Percentiles rank a stretch among this genome's conserved stretches.
Evolutionary conservation across 2,797 vertebrate genomes (phyloP).

Genomic region (Silurus aristotelis): DNA sequence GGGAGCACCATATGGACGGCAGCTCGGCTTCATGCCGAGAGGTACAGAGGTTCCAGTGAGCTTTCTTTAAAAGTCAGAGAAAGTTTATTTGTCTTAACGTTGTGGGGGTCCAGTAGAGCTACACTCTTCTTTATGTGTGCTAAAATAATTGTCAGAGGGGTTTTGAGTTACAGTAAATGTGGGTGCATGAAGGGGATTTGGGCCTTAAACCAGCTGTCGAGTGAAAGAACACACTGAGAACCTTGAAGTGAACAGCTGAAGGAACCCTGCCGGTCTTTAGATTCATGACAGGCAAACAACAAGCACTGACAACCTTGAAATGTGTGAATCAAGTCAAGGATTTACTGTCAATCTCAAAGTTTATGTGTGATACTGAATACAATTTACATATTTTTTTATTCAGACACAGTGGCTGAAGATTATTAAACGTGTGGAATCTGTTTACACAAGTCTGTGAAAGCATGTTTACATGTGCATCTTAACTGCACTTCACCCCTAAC

Average conservation of each 20-base stretch:
- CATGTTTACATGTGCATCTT: slow-evolving; percentile 13
- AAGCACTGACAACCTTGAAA: slow-evolving; percentile 52
- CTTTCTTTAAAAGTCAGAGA: slow-evolving; percentile 68
- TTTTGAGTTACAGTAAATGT: slow-evolving; percentile 50
- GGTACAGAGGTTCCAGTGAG: slow-evolving; percentile 58
- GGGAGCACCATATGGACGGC: slow-evolving; percentile 71
- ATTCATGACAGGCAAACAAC: slow-evolving; percentile 53
- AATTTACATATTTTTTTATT: not conserved
- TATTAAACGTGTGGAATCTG: slow-evolving; percentile 46
- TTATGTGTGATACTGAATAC: slow-evolving; percentile 44
- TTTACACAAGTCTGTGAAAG: slow-evolving; percentile 48
- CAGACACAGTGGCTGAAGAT: slow-evolving; percentile 24
- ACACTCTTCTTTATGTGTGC: slow-evolving; percentile 50
- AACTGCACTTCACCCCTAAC: not conserved
- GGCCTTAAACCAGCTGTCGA: slow-evolving; percentile 39
- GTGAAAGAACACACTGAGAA: slow-evolving; percentile 36
- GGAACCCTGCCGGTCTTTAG: slow-evolving; percentile 55
- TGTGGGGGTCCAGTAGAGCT: slow-evolving; percentile 55
- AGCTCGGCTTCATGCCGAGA: slow-evolving; percentile 61
- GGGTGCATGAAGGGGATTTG: slow-evolving; percentile 11
- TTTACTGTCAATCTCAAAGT: slow-evolving; percentile 45
- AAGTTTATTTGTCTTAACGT: slow-evolving; percentile 70
- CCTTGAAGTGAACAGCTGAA: slow-evolving; percentile 53
- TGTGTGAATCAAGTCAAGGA: slow-evolving; percentile 46
- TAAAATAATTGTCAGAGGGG: slow-evolving; percentile 60